Evolutionary conservation across 2,888 invertebrate species (phyloP).

Genomic region (Limnephilus rhombicus): DNA sequence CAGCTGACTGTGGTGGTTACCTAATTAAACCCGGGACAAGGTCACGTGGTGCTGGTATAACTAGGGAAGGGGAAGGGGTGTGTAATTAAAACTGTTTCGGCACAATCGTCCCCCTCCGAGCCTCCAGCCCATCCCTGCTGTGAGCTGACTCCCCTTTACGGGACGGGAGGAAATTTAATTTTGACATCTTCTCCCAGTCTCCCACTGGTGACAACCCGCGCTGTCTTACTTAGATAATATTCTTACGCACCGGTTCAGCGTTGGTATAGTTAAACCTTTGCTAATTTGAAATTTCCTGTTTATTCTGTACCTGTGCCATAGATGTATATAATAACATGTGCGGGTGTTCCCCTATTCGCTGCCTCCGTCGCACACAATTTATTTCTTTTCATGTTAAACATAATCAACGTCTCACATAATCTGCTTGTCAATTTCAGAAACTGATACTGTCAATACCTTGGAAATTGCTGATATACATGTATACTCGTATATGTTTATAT

Average conservation of each 20-base stretch:
- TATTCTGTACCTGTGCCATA: background rate
- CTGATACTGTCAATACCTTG: no score
- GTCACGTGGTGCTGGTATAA: slow-evolving; percentile 35
- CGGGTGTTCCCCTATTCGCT: background rate
- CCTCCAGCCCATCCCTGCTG: background rate
- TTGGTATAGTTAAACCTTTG: background rate
- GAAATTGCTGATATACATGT: no score
- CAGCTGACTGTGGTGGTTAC: slow-evolving; percentile 36
- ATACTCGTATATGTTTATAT: no score
- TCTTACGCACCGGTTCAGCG: background rate
- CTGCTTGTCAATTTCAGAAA: background rate
- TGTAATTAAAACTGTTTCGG: slow-evolving; percentile 41
- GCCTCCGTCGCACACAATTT: background rate
- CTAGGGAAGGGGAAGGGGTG: background rate
- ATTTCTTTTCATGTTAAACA: background rate
- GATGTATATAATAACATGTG: no score
- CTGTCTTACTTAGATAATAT: no score
- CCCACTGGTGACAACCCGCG: background rate
- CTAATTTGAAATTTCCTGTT: slow-evolving; percentile 24
- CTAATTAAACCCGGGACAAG: slow-evolving; percentile 43
- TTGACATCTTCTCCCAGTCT: slow-evolving; percentile 26
- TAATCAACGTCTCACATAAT: background rate
- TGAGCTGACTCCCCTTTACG: background rate
- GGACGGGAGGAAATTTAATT: background rate
- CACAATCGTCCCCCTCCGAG: slow-evolving; percentile 17